phyloP scores from a whole-genome alignment of 2,797 vertebrate species.

The Brachymystax lenok region DNA sequence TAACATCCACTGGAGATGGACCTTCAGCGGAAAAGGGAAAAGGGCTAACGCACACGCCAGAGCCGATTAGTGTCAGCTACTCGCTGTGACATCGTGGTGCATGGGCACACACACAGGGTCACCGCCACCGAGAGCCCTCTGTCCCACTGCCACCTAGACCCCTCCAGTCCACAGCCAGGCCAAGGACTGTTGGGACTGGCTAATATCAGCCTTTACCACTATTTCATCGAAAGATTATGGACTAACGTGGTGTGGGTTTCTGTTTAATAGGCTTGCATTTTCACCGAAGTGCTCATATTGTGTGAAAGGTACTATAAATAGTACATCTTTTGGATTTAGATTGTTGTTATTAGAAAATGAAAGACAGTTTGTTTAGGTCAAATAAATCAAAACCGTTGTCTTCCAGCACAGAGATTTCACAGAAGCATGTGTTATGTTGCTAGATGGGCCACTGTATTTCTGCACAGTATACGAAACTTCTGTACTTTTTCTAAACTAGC shows the following conservation, averaged over 20 bases:
- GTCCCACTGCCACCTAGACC: background rate
- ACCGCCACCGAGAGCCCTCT: background rate
- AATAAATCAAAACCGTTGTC: too few relatives aligned
- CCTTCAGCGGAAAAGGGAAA: slow-evolving; percentile 50
- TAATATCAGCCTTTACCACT: background rate
- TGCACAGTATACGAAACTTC: too few relatives aligned
- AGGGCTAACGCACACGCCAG: slow-evolving; percentile 60
- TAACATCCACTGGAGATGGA: slow-evolving; percentile 25
- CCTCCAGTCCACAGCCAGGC: background rate
- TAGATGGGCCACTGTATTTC: background rate
- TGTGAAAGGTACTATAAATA: too few relatives aligned
- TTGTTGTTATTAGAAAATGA: too few relatives aligned
- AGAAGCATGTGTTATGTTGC: background rate
- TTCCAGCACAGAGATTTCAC: background rate
- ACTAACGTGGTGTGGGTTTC: background rate
- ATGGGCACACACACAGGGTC: slow-evolving; percentile 17
- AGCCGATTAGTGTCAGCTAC: slow-evolving; percentile 56
- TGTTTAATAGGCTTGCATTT: background rate
- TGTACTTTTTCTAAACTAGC: too few relatives aligned
- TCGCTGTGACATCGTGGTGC: slow-evolving; percentile 57
- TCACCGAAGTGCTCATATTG: too few relatives aligned
- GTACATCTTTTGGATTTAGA: too few relatives aligned
- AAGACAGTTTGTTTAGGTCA: too few relatives aligned
- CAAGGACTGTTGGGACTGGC: background rate
- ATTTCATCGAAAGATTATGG: background rate